Conservation (phyloP, 2,113 vertebrate genomes). For the Antechinus stuartii region DNA sequence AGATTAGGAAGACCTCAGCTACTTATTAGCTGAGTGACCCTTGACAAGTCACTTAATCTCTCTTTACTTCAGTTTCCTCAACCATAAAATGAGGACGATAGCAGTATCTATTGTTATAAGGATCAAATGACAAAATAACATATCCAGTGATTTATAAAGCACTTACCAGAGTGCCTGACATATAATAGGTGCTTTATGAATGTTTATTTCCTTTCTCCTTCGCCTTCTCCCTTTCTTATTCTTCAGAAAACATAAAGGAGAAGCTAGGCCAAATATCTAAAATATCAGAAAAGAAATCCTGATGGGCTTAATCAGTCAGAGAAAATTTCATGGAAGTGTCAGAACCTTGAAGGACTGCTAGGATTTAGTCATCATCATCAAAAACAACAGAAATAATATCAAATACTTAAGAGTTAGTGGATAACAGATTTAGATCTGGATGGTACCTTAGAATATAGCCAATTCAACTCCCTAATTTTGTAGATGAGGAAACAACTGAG, state of each 20-base stretch:
- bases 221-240: background rate
- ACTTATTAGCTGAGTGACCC: background rate
- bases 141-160: background rate
- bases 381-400: background rate
- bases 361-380: background rate
- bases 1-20: background rate
- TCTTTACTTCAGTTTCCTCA: background rate
- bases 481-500: background rate
- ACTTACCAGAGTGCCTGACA: background rate
- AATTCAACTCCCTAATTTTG: background rate
- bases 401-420: background rate
- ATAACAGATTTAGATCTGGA: background rate
- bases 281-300: background rate
- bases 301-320: background rate
- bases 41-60: background rate
- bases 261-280: background rate
- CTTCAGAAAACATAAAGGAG: background rate
- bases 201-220: background rate
- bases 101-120: background rate
- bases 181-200: background rate
- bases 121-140: background rate
- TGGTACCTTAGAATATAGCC: background rate
- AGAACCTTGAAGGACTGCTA: background rate
- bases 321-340: background rate
- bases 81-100: background rate